Percentiles rank a stretch among this genome's conserved stretches.
Conservation (phyloP, 2,888 invertebrate species). For the Cheilosia scutellata region DNA sequence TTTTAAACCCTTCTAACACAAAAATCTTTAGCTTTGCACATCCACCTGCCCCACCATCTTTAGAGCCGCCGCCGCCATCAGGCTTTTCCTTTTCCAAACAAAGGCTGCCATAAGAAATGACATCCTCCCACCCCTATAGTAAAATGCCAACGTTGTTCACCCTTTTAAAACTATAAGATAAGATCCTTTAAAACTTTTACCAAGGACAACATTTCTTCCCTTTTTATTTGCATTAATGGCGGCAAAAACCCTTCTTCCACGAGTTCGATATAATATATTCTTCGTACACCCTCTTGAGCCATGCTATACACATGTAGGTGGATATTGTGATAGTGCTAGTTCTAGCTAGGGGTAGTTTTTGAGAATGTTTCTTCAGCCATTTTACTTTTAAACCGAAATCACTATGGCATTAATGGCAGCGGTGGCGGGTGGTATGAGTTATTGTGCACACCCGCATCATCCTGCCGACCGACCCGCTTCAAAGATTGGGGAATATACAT, state of each 20-base stretch:
- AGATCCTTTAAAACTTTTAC: slow-evolving; percentile 35
- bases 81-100: slow-evolving; percentile 4
- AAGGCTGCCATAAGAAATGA: slow-evolving; percentile 30
- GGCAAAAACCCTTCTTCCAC: slow-evolving; percentile 31
- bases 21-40: background rate
- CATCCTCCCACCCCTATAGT: background rate
- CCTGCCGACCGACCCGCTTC: background rate
- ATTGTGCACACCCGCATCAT: slow-evolving; percentile 27
- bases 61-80: slow-evolving; percentile 4
- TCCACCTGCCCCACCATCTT: slow-evolving; percentile 5
- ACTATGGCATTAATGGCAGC: slow-evolving; percentile 14
- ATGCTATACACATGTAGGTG: background rate
- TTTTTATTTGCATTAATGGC: slow-evolving; percentile 55
- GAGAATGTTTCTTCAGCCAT: slow-evolving; percentile 51
- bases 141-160: background rate
- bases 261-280: background rate
- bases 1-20: background rate
- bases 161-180: slow-evolving; percentile 14
- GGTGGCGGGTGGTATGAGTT: slow-evolving; percentile 14
- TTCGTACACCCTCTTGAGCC: background rate
- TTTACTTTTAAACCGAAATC: slow-evolving; percentile 52
- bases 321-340: background rate
- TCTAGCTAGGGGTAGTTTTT: slow-evolving; percentile 28
- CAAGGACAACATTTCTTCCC: slow-evolving; percentile 36
- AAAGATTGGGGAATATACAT: background rate